Conservation (phyloP, 35 echinoderm and acorn worm species). For the Hemicentrotus pulcherrimus region DNA sequence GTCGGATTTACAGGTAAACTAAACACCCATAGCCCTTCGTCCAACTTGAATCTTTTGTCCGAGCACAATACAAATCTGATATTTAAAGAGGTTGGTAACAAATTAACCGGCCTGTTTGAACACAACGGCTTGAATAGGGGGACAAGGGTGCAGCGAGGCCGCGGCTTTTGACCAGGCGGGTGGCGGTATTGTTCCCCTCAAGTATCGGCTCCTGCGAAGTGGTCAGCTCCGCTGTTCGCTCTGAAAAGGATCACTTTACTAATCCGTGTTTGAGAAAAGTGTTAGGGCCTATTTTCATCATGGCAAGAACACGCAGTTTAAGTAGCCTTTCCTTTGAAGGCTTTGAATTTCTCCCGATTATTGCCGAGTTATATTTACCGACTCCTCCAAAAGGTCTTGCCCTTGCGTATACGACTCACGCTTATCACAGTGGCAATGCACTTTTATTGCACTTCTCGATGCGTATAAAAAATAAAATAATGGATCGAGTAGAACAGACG, state of each 20-base stretch:
- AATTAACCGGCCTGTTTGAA: conserved; percentile 21
- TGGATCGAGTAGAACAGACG: background rate
- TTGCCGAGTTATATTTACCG: background rate
- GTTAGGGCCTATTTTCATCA: conserved; percentile 2
- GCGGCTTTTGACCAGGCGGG: conserved; percentile 25
- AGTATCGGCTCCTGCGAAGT: conserved; percentile 22
- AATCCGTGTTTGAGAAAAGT: conserved; percentile 31
- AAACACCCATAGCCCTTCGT: background rate
- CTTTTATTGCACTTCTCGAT: background rate
- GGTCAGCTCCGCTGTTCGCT: background rate
- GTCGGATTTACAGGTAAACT: background rate
- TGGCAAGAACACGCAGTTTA: background rate
- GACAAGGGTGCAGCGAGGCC: background rate
- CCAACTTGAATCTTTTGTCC: background rate
- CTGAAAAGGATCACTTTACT: background rate
- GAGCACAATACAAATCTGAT: background rate
- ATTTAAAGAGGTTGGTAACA: conserved; percentile 28
- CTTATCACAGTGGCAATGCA: background rate
- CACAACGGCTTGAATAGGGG: background rate
- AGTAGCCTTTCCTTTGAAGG: background rate
- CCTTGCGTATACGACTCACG: background rate
- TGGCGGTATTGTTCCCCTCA: conserved; percentile 6
- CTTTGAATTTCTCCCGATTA: conserved; percentile 11
- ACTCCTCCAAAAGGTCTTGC: background rate
- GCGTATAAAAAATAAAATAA: background rate